Evolutionary conservation across 1,140 invertebrate species (phyloP), one percentile per base, ranked within the genome.

Genomic region (Bicyclus anynana): DNA sequence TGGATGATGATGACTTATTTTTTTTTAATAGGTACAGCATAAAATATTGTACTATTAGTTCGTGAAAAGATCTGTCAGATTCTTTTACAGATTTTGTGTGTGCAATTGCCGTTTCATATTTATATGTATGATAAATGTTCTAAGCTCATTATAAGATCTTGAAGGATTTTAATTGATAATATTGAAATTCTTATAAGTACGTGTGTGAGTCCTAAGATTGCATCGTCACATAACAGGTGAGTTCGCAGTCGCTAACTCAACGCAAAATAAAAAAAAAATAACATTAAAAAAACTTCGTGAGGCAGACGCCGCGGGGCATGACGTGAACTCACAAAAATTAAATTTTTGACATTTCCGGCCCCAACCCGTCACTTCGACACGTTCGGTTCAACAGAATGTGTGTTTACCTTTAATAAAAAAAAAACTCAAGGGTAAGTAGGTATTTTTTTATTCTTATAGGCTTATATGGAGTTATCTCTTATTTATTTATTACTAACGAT

Each of bases 271-370:
- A 42, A 29, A 50, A 50, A 53, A 53, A 57, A 49, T n/a, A 60
- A 49, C 27, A 13, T 26, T 44, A 40, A 12, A 20, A 44, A 44
- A 44, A 9, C 17, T 44, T 44, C 1, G 17, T 12, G 17, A 56
- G 33, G 14, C 14, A 33, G 42, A 18, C 37, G 47, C 44, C 56
- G 21, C 51, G 54, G 62, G 60, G 56, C 69, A 73, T 69, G 72
- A 76, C 74, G 71, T 64, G 65, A 72, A 65, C 62, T 52, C 67
- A 71, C 57, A 72, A 78, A 74, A 72, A 72, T 67, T 60, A 53
- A 77, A 72, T 55, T 74, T 73, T 69, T 80, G 77, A 80, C 77
- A 65, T 80, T 80, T 80, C 77, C 77, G 77, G 68, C 70, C 72
- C 70, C 75, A 64, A 64, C 23, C 52, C 53, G 61, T 44, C 23